Base-by-base conservation (phyloP, 2,113 vertebrate species). In the Hylia prasina region DNA sequence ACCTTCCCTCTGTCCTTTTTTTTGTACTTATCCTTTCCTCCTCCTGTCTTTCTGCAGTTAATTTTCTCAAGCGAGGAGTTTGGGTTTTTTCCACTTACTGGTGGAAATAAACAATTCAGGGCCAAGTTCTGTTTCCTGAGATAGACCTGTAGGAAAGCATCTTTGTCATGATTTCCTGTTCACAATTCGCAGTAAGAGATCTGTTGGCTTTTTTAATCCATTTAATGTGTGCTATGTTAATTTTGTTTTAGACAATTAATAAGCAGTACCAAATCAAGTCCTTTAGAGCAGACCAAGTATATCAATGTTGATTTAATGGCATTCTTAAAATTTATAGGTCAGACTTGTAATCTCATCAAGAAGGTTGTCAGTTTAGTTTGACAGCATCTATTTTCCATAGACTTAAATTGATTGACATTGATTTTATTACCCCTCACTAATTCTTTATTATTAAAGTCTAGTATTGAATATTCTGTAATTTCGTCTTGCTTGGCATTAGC, bases 371-470 rank as follows among this genome's bases (percentile, higher is more conserved):
- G n/a, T 87, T 91, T 13, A 71, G 91, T 89, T 96, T 82, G 91
- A 91, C 87, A 89, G 76, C 75, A 68, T 89, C 47, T 87, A 2
- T 94, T 94, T 96, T 93, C 69, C 37, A 37, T 85, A 94, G 69
- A 57, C 44, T 16, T 94, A 93, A 96, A 84, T 95, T 87, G 89
- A 96, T 91, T 91, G 56, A 89, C 82, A 66, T 65, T 54, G 79
- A 82, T 94, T 94, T 94, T 93, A 93, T 94, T 96, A 87, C 23
- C 23, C 13, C 8, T 72, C 51, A 75, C 56, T 92, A 89, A 91
- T 89, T 89, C n/a, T 84, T 89, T 89, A 90, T 71, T 83, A 68
- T 64, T 48, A 5, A 57, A 78, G 77, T 57, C 48, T 25, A 27
- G 48, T 72, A 48, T 65, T 2, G 3, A 75, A 45, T 87, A 15